A percentile compares a stretch with the other conserved stretches of the same genome.
Evolutionary conservation across 2,113 vertebrate genomes (phyloP).

Genomic region (Silurus meridionalis): DNA sequence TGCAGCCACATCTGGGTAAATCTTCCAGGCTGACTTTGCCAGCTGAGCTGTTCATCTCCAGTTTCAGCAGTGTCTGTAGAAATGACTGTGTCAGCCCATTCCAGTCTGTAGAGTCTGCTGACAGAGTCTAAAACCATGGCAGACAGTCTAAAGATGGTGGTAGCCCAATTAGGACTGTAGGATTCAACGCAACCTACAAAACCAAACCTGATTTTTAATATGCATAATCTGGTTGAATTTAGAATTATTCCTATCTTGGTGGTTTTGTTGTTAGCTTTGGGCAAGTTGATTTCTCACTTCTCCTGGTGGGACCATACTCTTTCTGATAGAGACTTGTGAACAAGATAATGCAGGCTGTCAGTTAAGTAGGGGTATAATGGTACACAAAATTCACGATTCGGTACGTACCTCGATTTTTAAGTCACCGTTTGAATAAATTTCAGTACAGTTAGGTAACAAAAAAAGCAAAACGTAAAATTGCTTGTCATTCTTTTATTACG

Average conservation of each 20-base stretch:
- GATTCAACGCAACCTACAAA: not conserved
- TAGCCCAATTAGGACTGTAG: not conserved
- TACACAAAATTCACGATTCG: too few relatives aligned
- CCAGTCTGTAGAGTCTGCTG: not conserved
- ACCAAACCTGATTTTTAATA: not conserved
- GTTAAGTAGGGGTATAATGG: too few relatives aligned
- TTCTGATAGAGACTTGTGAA: not conserved
- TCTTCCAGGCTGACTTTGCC: not conserved
- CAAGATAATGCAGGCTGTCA: not conserved
- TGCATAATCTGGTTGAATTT: not conserved
- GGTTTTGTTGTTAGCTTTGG: not conserved
- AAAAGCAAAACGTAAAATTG: too few relatives aligned
- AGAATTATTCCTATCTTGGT: not conserved
- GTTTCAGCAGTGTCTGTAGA: not conserved
- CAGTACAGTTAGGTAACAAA: too few relatives aligned
- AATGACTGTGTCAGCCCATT: not conserved
- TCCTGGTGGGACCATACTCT: not conserved
- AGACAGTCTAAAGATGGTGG: not conserved
- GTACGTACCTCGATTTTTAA: too few relatives aligned
- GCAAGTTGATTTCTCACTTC: not conserved
- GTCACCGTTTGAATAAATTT: too few relatives aligned
- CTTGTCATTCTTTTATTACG: too few relatives aligned
- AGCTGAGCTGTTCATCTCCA: not conserved
- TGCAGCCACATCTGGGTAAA: not conserved
- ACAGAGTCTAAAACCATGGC: not conserved